Percentiles rank a stretch among this genome's conserved stretches.
These are phyloP conservation scores for Trichonephila inaurata DNA, from an alignment of 1,140 invertebrate genomes.

Conservation along the genomic window DNA sequence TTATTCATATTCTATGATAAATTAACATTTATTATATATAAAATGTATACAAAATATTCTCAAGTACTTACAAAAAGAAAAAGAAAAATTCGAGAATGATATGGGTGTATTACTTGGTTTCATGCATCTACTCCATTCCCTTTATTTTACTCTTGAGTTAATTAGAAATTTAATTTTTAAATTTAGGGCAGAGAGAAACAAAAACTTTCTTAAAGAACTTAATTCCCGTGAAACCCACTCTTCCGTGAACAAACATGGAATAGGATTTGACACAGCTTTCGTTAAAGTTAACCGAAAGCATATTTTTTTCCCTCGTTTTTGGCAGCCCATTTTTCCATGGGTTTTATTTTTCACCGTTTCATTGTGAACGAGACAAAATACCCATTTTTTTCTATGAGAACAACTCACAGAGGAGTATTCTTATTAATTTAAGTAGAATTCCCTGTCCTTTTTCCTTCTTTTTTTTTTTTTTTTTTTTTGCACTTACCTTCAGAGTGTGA, in stretches of 20 bases:
- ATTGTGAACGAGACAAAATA: constrained; percentile 34
- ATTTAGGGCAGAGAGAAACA: constrained; percentile 10
- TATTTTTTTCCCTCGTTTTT: not conserved
- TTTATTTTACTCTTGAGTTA: constrained; percentile 29
- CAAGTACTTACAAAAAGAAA: too few species aligned
- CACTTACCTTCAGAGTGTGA: constrained; percentile 3
- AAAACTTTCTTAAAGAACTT: constrained; percentile 20
- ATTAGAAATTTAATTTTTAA: constrained; percentile 70
- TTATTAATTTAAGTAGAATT: constrained; percentile 73
- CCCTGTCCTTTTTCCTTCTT: constrained; percentile 17
- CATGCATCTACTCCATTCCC: not conserved
- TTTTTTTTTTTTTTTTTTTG: constrained; percentile 43
- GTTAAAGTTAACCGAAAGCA: constrained; percentile 16
- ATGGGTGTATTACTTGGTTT: too few species aligned
- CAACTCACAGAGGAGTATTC: constrained; percentile 28
- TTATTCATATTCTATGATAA: too few species aligned
- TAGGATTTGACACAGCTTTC: constrained; percentile 60
- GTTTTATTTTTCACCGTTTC: constrained; percentile 16
- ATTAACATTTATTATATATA: too few species aligned
- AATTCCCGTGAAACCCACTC: constrained; percentile 52
- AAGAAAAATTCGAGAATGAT: too few species aligned
- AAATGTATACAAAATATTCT: too few species aligned
- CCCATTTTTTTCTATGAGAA: not conserved
- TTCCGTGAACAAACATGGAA: constrained; percentile 56
- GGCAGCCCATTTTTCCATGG: constrained; percentile 23